A percentile compares a stretch with the other conserved stretches of the same genome.
These are phyloP conservation scores for Brachystomella parvula DNA, from an alignment of 1,140 invertebrate genomes.

Conservation along the genomic window DNA sequence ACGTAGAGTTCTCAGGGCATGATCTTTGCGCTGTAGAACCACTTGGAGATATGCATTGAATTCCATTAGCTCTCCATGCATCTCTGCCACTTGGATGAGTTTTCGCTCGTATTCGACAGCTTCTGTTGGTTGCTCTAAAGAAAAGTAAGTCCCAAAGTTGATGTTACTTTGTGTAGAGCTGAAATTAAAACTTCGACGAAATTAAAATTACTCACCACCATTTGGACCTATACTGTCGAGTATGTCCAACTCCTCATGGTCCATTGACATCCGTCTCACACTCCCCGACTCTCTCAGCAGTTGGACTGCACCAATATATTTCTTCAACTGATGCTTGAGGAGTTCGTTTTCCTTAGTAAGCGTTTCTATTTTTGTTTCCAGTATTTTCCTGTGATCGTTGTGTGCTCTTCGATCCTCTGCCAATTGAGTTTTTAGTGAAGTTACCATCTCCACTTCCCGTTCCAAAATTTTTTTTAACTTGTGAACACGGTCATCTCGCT, in stretches of 20 bases:
- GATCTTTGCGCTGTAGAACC: conserved; percentile 53
- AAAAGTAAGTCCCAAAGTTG: no score
- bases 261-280: neutral
- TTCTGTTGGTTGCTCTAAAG: conserved; percentile 48
- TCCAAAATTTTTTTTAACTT: conserved; percentile 43
- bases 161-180: no score
- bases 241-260: conserved; percentile 18
- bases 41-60: conserved; percentile 67
- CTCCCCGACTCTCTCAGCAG: conserved; percentile 53
- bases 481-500: conserved; percentile 29
- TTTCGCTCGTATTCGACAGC: conserved; percentile 78
- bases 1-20: conserved; percentile 54
- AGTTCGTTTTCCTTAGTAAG: conserved; percentile 71
- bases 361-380: conserved; percentile 44
- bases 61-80: conserved; percentile 92
- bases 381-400: conserved; percentile 42
- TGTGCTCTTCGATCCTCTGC: conserved; percentile 44
- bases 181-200: neutral
- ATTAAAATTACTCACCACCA: conserved; percentile 11
- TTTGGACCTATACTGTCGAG: conserved; percentile 4
- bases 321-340: conserved; percentile 76
- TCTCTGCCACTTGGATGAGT: conserved; percentile 83
- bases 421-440: conserved; percentile 43
- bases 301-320: conserved; percentile 83
- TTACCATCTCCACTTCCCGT: conserved; percentile 45